phyloP scores from a whole-genome alignment of 2,888 invertebrate genomes.

The Clusia tigrina region DNA sequence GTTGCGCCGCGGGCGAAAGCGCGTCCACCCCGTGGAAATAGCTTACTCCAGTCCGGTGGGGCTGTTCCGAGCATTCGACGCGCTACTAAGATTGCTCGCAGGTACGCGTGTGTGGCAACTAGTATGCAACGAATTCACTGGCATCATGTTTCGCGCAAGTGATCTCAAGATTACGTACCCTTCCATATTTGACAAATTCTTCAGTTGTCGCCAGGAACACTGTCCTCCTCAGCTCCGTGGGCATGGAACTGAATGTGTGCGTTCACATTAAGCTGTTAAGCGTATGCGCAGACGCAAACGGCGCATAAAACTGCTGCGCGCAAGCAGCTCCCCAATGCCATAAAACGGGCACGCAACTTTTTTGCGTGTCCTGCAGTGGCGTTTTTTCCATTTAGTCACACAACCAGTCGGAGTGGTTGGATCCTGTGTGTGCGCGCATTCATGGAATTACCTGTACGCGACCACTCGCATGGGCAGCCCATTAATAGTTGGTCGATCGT shows the following conservation, averaged over 20 bases:
- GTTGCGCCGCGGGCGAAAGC: neutral
- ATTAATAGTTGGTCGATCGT: slow-evolving; percentile 45
- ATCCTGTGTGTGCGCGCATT: slow-evolving; percentile 19
- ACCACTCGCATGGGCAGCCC: slow-evolving; percentile 1
- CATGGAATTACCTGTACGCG: slow-evolving; percentile 16
- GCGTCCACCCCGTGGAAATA: no score
- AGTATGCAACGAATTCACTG: neutral
- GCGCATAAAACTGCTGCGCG: slow-evolving; percentile 27
- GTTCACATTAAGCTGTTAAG: slow-evolving; percentile 58
- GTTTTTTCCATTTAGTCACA: slow-evolving; percentile 21
- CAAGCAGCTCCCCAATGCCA: slow-evolving; percentile 10
- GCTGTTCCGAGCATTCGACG: neutral
- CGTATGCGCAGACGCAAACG: slow-evolving; percentile 55
- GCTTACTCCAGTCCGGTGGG: neutral
- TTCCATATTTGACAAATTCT: slow-evolving; percentile 54
- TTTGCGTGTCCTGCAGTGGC: slow-evolving; percentile 19
- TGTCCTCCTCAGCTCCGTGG: slow-evolving; percentile 37
- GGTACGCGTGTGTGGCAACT: neutral
- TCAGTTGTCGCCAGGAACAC: slow-evolving; percentile 60
- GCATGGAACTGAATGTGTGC: slow-evolving; percentile 25
- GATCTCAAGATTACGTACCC: no score
- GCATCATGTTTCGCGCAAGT: neutral
- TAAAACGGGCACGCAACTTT: slow-evolving; percentile 10
- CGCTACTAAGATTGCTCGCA: neutral
- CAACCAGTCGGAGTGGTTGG: neutral